Evolutionary conservation across 1,140 invertebrate species (phyloP).

Genomic region (Hylaeus volcanicus): DNA sequence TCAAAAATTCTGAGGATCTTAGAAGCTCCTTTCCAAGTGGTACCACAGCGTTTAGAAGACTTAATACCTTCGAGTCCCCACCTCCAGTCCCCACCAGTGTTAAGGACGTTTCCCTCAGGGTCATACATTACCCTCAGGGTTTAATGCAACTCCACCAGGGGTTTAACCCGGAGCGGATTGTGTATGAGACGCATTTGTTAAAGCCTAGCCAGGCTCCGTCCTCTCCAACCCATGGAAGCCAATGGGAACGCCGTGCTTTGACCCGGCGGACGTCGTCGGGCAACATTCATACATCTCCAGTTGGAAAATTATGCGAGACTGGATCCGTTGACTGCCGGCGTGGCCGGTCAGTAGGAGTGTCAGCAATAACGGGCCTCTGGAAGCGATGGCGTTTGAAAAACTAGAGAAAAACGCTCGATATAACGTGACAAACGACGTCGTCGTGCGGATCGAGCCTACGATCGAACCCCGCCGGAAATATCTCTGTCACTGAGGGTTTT

Average conservation of each 20-base stretch:
- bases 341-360: constrained; percentile 21
- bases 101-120: no score
- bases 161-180: neutral
- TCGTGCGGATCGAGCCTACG: neutral
- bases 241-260: constrained; percentile 9
- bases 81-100: no score
- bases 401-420: neutral
- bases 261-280: neutral
- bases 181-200: constrained; percentile 2
- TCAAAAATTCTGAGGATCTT: no score
- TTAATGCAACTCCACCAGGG: no score
- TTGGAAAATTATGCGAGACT: constrained; percentile 52
- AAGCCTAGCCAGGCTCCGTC: neutral
- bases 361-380: constrained; percentile 31
- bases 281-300: constrained; percentile 45
- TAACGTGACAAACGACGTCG: constrained; percentile 21
- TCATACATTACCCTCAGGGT: no score
- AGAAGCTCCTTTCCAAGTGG: no score
- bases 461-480: neutral
- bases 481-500: neutral
- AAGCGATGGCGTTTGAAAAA: constrained; percentile 4
- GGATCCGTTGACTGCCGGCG: constrained; percentile 36
- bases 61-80: no score
- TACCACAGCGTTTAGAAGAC: no score
- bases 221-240: neutral